Base-by-base conservation (phyloP, 2,797 vertebrate genomes). In the Threskiornis aethiopicus region DNA sequence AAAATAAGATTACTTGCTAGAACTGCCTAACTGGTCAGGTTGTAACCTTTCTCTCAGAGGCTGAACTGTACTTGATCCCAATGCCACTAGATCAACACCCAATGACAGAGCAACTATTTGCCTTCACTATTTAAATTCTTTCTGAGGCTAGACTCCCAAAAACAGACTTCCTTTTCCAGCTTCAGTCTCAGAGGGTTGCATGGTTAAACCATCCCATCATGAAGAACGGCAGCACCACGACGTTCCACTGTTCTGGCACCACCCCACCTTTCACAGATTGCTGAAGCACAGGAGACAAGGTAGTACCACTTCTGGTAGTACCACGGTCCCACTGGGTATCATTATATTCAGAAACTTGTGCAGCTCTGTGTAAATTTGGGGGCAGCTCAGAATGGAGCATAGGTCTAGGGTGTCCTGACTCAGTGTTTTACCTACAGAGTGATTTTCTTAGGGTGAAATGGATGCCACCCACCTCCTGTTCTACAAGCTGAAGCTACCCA, bases 1-100 rank as follows among this genome's bases (percentile, higher is more conserved):
- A 93, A 95, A 90, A 88, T 28, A 76, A 79, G 78, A 93, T 85
- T 85, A 93, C 46, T 83, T 91, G 49, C 61, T 94, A 84, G 55
- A 93, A 85, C 41, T 57, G 76, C 47, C 71, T 78, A 82, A 75
- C 29, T 87, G 55, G 89, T 94, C 87, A 91, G 52, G 62, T 65
- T 81, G 61, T 84, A 92, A 92, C 61, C 67, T 26, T 16, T 49
- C 65, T 64, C 67, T 77, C 9, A 46, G 75, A 92, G 28, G 49
- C 46, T 84, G 67, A 94, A 70, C 81, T 73, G 28, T 44, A 59
- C 62, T 61, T 80, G 39, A 89, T 93, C 66, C 84, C 16, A 10
- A 57, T n/a, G 22, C 57, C 59, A 66, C 55, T 44, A 58, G 61
- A 86, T 65, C 67, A 83, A 86, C 64, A 80, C 3, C 15, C 22